Evolutionary conservation across 2,797 vertebrate genomes (phyloP).

Genomic region (Enteromius mattozi): DNA sequence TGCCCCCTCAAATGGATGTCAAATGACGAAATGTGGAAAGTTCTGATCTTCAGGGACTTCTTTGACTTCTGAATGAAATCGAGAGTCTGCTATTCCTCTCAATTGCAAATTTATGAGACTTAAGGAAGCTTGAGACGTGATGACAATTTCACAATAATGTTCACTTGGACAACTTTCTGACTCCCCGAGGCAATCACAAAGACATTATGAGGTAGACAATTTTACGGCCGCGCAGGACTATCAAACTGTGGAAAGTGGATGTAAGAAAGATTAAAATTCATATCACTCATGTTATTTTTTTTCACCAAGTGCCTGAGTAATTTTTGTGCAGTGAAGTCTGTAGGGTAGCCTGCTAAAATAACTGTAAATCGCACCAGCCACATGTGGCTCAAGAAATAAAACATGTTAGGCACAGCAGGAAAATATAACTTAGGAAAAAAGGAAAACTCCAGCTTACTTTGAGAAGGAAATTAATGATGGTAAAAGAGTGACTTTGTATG

Average conservation of each 20-base stretch:
- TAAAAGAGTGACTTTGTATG: constrained; percentile 25
- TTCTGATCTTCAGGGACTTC: background rate
- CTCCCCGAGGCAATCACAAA: constrained; percentile 30
- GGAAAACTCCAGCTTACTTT: constrained; percentile 1
- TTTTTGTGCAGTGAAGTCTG: constrained; percentile 23
- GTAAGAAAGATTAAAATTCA: constrained; percentile 13
- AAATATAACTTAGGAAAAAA: constrained; percentile 31
- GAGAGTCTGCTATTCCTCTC: constrained; percentile 18
- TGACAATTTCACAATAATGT: constrained; percentile 38
- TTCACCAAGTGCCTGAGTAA: background rate
- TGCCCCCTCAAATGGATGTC: background rate
- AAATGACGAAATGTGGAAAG: background rate
- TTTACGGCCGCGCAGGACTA: constrained; percentile 9
- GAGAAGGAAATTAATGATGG: constrained; percentile 27
- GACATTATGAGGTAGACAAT: constrained; percentile 35
- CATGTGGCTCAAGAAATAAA: constrained; percentile 10
- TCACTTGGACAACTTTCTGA: constrained; percentile 6
- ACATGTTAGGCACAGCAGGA: constrained; percentile 31
- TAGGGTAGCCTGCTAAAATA: constrained; percentile 27
- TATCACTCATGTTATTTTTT: background rate
- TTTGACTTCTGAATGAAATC: constrained; percentile 16
- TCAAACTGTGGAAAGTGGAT: constrained; percentile 29
- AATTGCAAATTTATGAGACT: constrained; percentile 33
- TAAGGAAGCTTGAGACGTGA: constrained; percentile 26
- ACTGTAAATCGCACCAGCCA: constrained; percentile 29